Evolutionary conservation across 2,888 invertebrate genomes (phyloP), one percentile per base, ranked within the genome.

Genomic region (Cantharis nigra): DNA sequence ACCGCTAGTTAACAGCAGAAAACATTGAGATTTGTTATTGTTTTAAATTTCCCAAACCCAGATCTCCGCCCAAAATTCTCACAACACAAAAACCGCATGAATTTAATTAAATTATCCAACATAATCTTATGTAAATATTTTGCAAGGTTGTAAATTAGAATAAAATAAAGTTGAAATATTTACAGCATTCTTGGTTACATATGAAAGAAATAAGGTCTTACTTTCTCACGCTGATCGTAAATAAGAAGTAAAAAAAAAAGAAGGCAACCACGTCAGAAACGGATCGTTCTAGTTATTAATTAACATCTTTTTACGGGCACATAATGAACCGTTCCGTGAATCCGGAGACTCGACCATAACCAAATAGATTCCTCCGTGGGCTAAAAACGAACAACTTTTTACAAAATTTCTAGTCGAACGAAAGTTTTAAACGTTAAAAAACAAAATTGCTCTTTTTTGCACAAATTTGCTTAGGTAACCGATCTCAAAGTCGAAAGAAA

Each of bases 211-310:
- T 67, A 18, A 67, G 77, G 74, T 77, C 74, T 74, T 69, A 69
- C 74, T 77, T 77, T 77, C 77, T 77, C 77, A 77, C 77, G 74
- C 77, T 26, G 71, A 74, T 71, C 65, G 67, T 71, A 70, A 49
- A 49, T 49, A 49, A 49, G 49, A 49, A n/a, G n/a, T 33, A 13
- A 33, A 49, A 49, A 49, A 49, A 49, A 49, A 49, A n/a, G 49
- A 49, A 49, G 49, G n/a, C 5, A 49, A 49, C 49, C 71, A 28
- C 65, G 67, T 69, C 77, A 74, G 71, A 64, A 64, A 18, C 18
- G 20, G 18, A 65, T 67, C 73, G 77, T 70, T 77, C 74, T 69
- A 77, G 71, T 71, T 77, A 77, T 70, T 77, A 77, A 77, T 77
- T 77, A 77, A 74, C 77, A 70, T 74, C 73, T 74, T 23, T 64